These are phyloP conservation scores for Caenorhabditis tropicalis DNA, from an alignment of 1,140 invertebrate species.

Conservation along the genomic window DNA sequence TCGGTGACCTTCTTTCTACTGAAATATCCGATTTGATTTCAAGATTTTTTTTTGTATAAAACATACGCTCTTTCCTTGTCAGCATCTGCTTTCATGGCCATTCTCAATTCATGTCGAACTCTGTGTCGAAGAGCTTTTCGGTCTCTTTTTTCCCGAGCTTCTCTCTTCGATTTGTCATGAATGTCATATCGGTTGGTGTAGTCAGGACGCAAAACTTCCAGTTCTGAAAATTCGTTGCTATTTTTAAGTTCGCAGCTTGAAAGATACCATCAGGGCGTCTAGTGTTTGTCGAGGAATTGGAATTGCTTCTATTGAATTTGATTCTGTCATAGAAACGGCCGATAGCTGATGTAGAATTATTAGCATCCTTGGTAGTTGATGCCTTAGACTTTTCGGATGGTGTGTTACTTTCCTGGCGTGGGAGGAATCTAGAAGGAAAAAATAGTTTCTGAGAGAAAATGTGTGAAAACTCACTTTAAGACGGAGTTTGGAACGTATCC, in stretches of 20 bases:
- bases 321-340: neutral
- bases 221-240: conserved; percentile 9
- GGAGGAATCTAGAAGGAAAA: neutral
- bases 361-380: neutral
- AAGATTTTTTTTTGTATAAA: neutral
- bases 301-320: conserved; percentile 15
- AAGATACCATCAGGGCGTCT: neutral
- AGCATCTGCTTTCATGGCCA: conserved; percentile 53
- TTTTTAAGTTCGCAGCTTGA: neutral
- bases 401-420: neutral
- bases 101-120: conserved; percentile 47
- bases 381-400: conserved; percentile 7
- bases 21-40: neutral
- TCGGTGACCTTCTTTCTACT: conserved; percentile 53
- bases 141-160: conserved; percentile 53
- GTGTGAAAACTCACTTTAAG: neutral
- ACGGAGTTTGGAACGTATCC: neutral
- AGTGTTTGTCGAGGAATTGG: neutral
- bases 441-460: neutral
- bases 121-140: conserved; percentile 48
- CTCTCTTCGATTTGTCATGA: conserved; percentile 36
- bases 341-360: neutral
- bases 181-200: conserved; percentile 57
- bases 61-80: conserved; percentile 43
- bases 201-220: conserved; percentile 50